phyloP scores from a whole-genome alignment of 2,888 invertebrate genomes.

The Lucinisca nassula region DNA sequence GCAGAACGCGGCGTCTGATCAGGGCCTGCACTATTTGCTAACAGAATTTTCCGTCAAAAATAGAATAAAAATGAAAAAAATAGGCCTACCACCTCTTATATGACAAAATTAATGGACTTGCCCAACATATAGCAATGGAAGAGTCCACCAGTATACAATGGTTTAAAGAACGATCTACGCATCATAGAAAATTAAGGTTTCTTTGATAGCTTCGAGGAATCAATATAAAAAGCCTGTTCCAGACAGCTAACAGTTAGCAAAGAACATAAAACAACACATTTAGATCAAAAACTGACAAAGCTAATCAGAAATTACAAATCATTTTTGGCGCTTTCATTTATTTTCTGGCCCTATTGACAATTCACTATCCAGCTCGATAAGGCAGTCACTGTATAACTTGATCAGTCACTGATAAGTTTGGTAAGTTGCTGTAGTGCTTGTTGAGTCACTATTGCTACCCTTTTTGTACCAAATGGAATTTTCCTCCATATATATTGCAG shows the following conservation, averaged over 20 bases:
- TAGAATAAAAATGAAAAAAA: no score
- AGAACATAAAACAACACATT: not conserved
- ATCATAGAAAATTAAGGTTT: not conserved
- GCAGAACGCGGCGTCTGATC: no score
- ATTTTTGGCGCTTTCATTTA: not conserved
- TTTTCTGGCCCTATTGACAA: not conserved
- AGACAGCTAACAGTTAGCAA: not conserved
- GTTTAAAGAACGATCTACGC: not conserved
- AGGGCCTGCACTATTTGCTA: no score
- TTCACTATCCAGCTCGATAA: not conserved
- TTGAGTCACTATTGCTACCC: no score
- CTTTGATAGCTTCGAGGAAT: not conserved
- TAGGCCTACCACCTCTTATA: no score
- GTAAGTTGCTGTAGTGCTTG: not conserved
- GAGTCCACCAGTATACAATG: no score
- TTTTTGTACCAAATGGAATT: no score
- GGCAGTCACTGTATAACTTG: not conserved
- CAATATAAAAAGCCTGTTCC: not conserved
- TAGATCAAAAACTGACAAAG: not conserved
- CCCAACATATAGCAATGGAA: no score
- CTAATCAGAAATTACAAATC: not conserved
- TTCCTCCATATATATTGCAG: no score
- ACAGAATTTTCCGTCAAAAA: no score
- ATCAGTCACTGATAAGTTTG: not conserved
- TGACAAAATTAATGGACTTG: no score